phyloP scores from a whole-genome alignment of 2,797 vertebrate genomes.

The Hemitrygon akajei region DNA sequence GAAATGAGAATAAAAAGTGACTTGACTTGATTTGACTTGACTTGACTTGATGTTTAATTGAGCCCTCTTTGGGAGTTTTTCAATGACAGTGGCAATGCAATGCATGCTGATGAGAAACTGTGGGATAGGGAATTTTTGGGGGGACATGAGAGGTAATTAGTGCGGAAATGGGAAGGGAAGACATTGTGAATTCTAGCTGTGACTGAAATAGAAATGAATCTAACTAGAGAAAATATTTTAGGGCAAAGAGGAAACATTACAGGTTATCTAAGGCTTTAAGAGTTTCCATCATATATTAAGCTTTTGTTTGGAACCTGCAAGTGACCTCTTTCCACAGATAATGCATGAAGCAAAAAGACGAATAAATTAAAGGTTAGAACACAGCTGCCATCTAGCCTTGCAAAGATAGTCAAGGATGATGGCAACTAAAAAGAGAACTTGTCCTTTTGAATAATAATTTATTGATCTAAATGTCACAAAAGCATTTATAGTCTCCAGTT shows the following conservation, averaged over 20 bases:
- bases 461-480: slow-evolving; percentile 57
- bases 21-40: too few relatives aligned
- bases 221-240: too few relatives aligned
- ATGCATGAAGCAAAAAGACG: slow-evolving; percentile 19
- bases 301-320: background rate
- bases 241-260: background rate
- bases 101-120: too few relatives aligned
- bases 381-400: background rate
- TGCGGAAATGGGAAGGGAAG: too few relatives aligned
- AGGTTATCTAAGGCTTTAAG: background rate
- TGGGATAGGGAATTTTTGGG: too few relatives aligned
- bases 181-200: too few relatives aligned
- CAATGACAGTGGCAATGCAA: too few relatives aligned
- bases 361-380: slow-evolving; percentile 19
- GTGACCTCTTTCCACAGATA: background rate
- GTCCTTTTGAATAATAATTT: slow-evolving; percentile 30
- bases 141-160: too few relatives aligned
- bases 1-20: too few relatives aligned
- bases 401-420: background rate
- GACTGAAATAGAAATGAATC: too few relatives aligned
- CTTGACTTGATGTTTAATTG: too few relatives aligned
- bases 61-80: too few relatives aligned
- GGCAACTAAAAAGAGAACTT: background rate
- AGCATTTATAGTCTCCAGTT: slow-evolving; percentile 43
- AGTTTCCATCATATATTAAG: background rate